Conservation (phyloP, 2,888 invertebrate genomes). For the Drosophila macrothrix region DNA sequence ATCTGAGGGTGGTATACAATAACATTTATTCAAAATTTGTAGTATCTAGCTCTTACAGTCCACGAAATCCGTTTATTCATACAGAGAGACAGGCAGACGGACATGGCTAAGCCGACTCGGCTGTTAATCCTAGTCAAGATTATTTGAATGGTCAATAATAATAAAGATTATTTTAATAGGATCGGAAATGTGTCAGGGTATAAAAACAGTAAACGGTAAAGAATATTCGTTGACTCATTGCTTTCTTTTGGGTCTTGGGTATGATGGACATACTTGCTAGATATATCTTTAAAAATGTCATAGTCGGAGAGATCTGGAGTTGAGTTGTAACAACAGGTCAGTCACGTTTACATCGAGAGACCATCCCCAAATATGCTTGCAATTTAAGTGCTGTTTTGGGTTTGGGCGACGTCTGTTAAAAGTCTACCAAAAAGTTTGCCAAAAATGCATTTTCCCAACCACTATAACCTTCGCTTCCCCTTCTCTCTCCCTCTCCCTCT, state of each 20-base stretch:
- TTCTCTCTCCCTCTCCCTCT: background rate
- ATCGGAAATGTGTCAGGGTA: background rate
- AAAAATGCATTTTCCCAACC: conserved; percentile 64
- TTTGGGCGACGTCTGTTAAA: conserved; percentile 26
- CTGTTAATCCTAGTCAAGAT: background rate
- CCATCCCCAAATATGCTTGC: conserved; percentile 27
- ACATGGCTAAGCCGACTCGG: background rate
- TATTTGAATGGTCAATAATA: background rate
- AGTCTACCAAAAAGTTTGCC: conserved; percentile 45
- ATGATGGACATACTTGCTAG: conserved; percentile 3
- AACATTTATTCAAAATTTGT: background rate
- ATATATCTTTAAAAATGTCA: conserved; percentile 11
- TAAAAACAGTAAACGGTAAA: background rate
- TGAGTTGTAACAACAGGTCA: conserved; percentile 23
- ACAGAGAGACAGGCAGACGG: background rate
- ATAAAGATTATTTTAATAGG: background rate
- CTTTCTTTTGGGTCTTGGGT: conserved; percentile 37
- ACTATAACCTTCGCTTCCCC: background rate
- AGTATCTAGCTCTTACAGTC: background rate
- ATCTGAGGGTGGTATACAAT: background rate
- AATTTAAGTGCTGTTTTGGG: conserved; percentile 17
- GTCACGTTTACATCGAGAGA: conserved; percentile 41
- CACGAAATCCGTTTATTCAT: background rate
- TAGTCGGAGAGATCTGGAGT: conserved; percentile 2
- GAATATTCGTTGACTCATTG: conserved; percentile 65